phyloP scores from a whole-genome alignment of 2,797 vertebrate species.

The Chaenodraco wilsoni region DNA sequence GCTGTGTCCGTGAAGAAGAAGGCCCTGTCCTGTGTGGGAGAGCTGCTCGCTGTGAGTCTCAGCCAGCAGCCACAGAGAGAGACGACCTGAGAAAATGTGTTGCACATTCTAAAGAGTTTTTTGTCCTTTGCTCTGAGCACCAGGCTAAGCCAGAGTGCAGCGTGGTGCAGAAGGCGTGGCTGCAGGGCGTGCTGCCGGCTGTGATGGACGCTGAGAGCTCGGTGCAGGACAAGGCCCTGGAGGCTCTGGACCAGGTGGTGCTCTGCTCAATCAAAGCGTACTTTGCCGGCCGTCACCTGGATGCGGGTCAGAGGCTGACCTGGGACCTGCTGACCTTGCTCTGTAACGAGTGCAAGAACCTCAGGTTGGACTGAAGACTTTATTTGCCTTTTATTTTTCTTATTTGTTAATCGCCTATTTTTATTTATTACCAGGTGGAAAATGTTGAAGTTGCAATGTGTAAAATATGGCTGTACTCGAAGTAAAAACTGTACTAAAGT shows the following conservation, averaged over 20 bases:
- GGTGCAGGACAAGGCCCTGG: conserved; percentile 92
- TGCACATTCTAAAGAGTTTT: not conserved
- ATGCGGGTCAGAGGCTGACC: conserved; percentile 83
- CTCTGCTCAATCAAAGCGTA: conserved; percentile 84
- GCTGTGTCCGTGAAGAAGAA: conserved; percentile 94
- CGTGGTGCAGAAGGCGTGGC: conserved; percentile 89
- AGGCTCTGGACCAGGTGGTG: conserved; percentile 88
- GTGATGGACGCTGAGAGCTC: conserved; percentile 89
- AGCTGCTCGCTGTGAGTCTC: conserved; percentile 89
- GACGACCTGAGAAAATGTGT: not conserved
- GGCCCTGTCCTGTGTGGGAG: conserved; percentile 89
- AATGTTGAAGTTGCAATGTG: too few species aligned
- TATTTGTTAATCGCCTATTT: too few species aligned
- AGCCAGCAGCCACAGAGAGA: not conserved
- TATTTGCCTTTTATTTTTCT: not conserved
- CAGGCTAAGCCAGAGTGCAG: conserved; percentile 82
- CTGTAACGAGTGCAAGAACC: conserved; percentile 84
- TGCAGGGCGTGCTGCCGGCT: conserved; percentile 87
- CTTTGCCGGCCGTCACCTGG: conserved; percentile 49
- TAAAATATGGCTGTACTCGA: too few species aligned
- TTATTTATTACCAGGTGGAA: too few species aligned
- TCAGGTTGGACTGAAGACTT: conserved; percentile 81
- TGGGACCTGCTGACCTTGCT: conserved; percentile 91
- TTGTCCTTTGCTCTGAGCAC: not conserved
- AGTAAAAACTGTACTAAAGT: too few species aligned